Percentiles rank a stretch among this genome's conserved stretches.
phyloP scores from a whole-genome alignment of 2,888 invertebrate genomes.

The Lithosia quadra region DNA sequence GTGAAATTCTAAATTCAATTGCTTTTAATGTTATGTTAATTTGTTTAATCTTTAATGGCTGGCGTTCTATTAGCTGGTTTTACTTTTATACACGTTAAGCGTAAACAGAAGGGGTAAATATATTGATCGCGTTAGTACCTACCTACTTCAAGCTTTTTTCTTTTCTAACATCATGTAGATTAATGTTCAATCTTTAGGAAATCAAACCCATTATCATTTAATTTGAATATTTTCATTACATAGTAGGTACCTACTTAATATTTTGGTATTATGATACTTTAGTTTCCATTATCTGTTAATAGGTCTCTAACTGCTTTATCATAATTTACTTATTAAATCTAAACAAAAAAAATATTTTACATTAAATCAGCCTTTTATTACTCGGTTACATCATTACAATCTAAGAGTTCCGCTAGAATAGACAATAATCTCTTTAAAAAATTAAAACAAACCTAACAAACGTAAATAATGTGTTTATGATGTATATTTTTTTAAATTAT shows the following conservation, averaged over 20 bases:
- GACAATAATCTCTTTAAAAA: not conserved
- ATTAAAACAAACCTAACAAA: slow-evolving; percentile 13
- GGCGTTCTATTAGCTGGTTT: not conserved
- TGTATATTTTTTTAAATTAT: slow-evolving; percentile 46
- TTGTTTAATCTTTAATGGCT: slow-evolving; percentile 26
- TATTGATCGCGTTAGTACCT: not conserved
- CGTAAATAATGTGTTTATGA: slow-evolving; percentile 20
- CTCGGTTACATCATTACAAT: not conserved
- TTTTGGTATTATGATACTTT: not conserved
- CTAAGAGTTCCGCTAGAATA: not conserved
- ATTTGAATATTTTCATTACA: not conserved
- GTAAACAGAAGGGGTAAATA: not conserved
- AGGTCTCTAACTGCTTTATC: not conserved
- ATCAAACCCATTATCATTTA: not conserved
- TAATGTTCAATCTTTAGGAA: not conserved
- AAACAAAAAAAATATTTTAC: not conserved
- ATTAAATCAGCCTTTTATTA: not conserved
- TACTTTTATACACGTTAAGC: not conserved
- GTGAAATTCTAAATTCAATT: slow-evolving; percentile 39
- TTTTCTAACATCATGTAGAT: not conserved
- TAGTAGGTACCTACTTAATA: not conserved
- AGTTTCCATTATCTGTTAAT: no score
- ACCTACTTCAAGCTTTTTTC: not conserved
- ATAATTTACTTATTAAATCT: not conserved
- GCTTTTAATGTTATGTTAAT: slow-evolving; percentile 39